Evolutionary conservation across 2,113 vertebrate genomes (phyloP).

Genomic region (Salvator merianae): DNA sequence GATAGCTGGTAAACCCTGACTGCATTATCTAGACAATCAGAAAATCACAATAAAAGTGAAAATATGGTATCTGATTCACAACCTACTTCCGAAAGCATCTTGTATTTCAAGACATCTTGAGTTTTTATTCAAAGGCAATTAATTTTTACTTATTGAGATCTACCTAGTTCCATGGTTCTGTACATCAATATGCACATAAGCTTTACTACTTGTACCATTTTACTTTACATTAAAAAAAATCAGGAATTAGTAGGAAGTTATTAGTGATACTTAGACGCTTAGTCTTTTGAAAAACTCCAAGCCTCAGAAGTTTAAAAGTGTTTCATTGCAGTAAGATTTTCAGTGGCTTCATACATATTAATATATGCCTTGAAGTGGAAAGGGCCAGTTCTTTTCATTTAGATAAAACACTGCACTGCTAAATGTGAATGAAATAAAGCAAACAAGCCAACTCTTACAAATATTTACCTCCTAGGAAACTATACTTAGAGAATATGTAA

Average conservation of each 20-base stretch:
- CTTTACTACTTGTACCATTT: not conserved
- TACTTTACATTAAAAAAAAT: constrained; percentile 29
- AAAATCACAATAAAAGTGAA: not conserved
- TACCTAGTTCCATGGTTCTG: constrained; percentile 3
- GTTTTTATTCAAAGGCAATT: too few species aligned
- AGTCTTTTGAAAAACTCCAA: constrained; percentile 22
- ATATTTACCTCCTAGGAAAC: not conserved
- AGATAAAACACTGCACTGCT: not conserved
- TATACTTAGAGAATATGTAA: constrained; percentile 17
- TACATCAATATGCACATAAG: not conserved
- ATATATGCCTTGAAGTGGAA: constrained; percentile 37
- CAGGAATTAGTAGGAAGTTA: constrained; percentile 18
- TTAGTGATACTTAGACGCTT: constrained; percentile 26
- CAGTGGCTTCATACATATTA: constrained; percentile 37
- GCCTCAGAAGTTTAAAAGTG: constrained; percentile 34
- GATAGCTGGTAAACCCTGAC: too few species aligned
- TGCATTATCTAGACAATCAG: not conserved
- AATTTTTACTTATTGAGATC: constrained; percentile 11
- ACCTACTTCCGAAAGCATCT: too few species aligned
- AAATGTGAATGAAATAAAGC: constrained; percentile 21
- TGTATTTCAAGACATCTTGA: too few species aligned
- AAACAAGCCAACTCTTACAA: not conserved
- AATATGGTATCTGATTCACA: too few species aligned
- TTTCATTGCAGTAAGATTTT: constrained; percentile 30
- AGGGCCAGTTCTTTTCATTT: constrained; percentile 36